Evolutionary conservation across 2,888 invertebrate species (phyloP).

Genomic region (Crepidodera aurea): DNA sequence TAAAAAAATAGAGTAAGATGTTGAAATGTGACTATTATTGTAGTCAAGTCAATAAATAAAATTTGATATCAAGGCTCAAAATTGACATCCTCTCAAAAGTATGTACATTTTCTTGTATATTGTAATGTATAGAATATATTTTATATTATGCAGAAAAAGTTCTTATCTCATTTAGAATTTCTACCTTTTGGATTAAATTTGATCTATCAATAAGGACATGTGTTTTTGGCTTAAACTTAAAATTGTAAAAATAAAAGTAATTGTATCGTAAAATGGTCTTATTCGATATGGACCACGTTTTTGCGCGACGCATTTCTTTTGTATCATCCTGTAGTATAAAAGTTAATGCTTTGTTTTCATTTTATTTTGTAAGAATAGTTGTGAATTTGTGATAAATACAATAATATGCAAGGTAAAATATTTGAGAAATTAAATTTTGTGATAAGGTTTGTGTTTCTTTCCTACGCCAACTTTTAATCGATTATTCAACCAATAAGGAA

Average conservation of each 20-base stretch:
- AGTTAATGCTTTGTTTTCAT: conserved; percentile 37
- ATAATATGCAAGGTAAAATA: conserved; percentile 35
- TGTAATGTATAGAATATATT: not conserved
- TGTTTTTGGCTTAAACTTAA: conserved; percentile 38
- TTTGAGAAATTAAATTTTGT: conserved; percentile 37
- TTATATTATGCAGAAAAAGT: not conserved
- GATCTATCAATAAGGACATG: conserved; percentile 32
- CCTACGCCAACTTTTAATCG: too few relatives aligned
- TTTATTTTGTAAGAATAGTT: conserved; percentile 35
- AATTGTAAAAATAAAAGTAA: conserved; percentile 21
- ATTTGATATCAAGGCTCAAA: not conserved
- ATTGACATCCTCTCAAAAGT: not conserved
- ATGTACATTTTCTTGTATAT: not conserved
- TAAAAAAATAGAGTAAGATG: not conserved
- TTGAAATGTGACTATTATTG: not conserved
- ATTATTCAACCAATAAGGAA: not conserved
- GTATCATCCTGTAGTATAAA: conserved; percentile 40
- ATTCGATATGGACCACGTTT: conserved; percentile 24
- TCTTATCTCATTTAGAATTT: not conserved
- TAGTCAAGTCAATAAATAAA: not conserved
- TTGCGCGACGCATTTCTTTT: conserved; percentile 33
- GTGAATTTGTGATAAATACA: conserved; percentile 43
- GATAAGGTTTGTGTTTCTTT: conserved; percentile 26
- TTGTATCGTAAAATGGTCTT: conserved; percentile 31
- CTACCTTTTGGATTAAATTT: not conserved